Conservation (phyloP, 2,113 vertebrate genomes). For the Anser brachyrhynchus region DNA sequence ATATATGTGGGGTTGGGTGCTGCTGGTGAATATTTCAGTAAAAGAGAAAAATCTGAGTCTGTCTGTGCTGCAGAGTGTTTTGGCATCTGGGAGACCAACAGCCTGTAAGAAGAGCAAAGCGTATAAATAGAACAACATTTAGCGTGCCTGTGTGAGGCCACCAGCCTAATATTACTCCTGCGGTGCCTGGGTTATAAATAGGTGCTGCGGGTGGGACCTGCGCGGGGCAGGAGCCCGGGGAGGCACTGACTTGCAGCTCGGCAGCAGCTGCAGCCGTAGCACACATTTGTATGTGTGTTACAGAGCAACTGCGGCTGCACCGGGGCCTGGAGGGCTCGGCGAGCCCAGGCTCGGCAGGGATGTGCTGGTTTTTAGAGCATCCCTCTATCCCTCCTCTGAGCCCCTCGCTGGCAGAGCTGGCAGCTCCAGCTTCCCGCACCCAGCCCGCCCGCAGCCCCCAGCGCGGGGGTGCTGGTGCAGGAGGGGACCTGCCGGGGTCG, state of each 20-base stretch:
- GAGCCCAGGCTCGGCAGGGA: not conserved
- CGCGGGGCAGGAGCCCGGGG: not conserved
- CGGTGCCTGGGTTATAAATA: constrained; percentile 47
- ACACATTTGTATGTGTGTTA: not conserved
- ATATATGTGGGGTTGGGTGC: not conserved
- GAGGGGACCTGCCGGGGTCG: not conserved
- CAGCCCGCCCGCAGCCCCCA: too few species aligned
- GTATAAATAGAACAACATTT: constrained; percentile 29
- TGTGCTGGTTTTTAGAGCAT: not conserved
- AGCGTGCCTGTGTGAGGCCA: not conserved
- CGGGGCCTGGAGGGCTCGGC: not conserved
- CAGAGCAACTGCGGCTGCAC: not conserved
- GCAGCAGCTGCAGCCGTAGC: not conserved
- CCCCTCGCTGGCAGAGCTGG: not conserved
- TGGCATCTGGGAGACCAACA: not conserved
- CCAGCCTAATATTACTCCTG: not conserved
- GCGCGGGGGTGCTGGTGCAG: not conserved
- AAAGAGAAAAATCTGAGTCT: not conserved
- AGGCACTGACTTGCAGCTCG: not conserved
- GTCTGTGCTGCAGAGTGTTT: not conserved
- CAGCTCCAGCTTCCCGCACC: too few species aligned
- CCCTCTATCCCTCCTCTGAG: not conserved
- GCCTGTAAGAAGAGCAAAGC: constrained; percentile 24
- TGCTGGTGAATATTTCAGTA: not conserved
- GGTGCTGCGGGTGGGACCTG: not conserved